phyloP scores from a whole-genome alignment of 2,888 invertebrate species.

The Poecilobothrus nobilitatus region DNA sequence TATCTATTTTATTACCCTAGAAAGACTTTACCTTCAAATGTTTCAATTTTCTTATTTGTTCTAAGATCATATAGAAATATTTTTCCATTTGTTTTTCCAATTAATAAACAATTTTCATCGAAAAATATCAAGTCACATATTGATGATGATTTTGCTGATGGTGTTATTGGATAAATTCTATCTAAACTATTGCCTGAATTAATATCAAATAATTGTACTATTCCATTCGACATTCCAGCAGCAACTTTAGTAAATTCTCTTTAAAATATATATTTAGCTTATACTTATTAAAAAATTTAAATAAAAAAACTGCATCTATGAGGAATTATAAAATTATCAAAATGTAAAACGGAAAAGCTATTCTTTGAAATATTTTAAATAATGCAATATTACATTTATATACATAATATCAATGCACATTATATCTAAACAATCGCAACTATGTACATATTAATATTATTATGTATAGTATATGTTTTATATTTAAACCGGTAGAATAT shows the following conservation, averaged over 20 bases:
- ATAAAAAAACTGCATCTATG: too few species aligned
- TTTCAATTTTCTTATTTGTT: conserved; percentile 44
- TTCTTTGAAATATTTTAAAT: too few species aligned
- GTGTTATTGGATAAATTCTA: conserved; percentile 12
- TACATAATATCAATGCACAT: too few species aligned
- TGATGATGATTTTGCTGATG: conserved; percentile 19
- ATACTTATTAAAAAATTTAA: too few species aligned
- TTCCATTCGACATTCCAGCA: conserved; percentile 46
- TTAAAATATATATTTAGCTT: not conserved
- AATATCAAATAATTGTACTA: conserved; percentile 47
- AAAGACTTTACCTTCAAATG: conserved; percentile 47
- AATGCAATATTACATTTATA: too few species aligned
- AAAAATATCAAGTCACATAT: conserved; percentile 36
- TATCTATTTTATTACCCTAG: conserved; percentile 24
- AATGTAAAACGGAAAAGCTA: too few species aligned
- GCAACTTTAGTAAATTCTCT: conserved; percentile 43
- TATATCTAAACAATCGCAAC: too few species aligned
- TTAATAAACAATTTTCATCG: conserved; percentile 33
- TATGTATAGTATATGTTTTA: too few species aligned
- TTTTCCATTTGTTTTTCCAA: conserved; percentile 33
- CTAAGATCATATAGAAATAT: conserved; percentile 40
- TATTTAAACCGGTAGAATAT: too few species aligned
- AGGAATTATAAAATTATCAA: too few species aligned
- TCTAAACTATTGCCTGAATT: conserved; percentile 39
- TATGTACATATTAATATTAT: too few species aligned